A percentile compares a stretch with the other conserved stretches of the same genome.
Evolutionary conservation across 2,113 vertebrate genomes (phyloP).

Genomic region (Lipophrys pholis): DNA sequence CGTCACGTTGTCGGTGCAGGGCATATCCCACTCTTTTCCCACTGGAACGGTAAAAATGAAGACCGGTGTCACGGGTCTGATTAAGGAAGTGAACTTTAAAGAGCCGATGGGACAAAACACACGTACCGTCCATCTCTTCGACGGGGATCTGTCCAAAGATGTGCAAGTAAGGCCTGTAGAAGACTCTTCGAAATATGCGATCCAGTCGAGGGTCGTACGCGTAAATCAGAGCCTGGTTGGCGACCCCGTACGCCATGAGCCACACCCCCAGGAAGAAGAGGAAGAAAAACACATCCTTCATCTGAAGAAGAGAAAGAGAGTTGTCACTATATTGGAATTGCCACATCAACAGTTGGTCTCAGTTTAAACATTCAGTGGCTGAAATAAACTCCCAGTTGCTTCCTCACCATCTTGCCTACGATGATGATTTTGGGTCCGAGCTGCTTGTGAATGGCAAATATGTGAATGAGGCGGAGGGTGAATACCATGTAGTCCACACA

Average conservation of each 20-base stretch:
- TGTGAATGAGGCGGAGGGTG: slow-evolving; percentile 90
- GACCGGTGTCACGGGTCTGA: background rate
- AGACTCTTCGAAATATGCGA: slow-evolving; percentile 86
- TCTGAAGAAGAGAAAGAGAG: slow-evolving; percentile 67
- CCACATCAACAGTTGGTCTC: background rate
- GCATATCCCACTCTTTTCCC: slow-evolving; percentile 59
- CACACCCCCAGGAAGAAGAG: slow-evolving; percentile 92
- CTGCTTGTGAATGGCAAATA: slow-evolving; percentile 91
- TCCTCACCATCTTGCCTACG: slow-evolving; percentile 90
- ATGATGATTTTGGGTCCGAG: slow-evolving; percentile 94
- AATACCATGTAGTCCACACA: slow-evolving; percentile 92
- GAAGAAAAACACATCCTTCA: slow-evolving; percentile 95
- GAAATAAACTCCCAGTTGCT: background rate
- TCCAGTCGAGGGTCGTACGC: slow-evolving; percentile 79
- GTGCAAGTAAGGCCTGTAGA: slow-evolving; percentile 92
- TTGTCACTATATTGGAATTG: background rate
- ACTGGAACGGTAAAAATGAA: slow-evolving; percentile 68
- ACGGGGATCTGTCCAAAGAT: slow-evolving; percentile 93
- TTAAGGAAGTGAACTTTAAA: no score
- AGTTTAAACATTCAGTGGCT: background rate
- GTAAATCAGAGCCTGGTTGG: slow-evolving; percentile 90
- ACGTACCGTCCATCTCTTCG: slow-evolving; percentile 88
- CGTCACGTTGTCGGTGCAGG: slow-evolving; percentile 83
- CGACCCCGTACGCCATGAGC: slow-evolving; percentile 91
- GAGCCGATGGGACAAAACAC: background rate